Base-by-base conservation (phyloP, 1,140 invertebrate genomes). In the Hycleus phaleratus region DNA sequence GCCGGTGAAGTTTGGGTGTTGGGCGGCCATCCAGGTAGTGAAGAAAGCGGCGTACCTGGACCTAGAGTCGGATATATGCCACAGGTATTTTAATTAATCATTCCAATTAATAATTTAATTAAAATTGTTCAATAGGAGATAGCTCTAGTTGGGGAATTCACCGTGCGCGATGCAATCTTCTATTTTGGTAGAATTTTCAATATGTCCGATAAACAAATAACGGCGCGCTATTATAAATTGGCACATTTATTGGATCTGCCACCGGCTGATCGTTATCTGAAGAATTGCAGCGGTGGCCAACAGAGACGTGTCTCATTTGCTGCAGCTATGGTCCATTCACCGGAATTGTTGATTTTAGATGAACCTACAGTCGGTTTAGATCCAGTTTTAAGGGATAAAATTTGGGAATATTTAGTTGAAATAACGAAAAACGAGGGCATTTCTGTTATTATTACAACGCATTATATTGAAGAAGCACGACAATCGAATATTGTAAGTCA, bases 351-450 rank as follows among this genome's bases (percentile, higher is more conserved):
- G 0, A 92, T 97, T 49, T 75, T 97, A 49, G 94, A 97, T 71
- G 93, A 97, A 73, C 93, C 93, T 0, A 96, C 93, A 0, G 93
- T 95, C 8, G 93, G 93, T 5, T 78, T 96, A 32, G 93, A 97
- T 78, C 93, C 93, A 2, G 76, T 95, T 53, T 74, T 97, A 12
- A 81, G 93, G 73, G 87, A 93, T 71, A 86, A 91, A 60, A 96
- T 97, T 66, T 97, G 94, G 94, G 80, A 90, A 32, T 87, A 91
- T 70, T 76, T 97, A 18, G 77, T 88, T 0, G 83, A 87, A 52
- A 79, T 94, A 8, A 84, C 91, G 8, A 73, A 77, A 58, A 81
- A 81, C 57, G 77, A 82, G 25, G 81, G 82, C 11, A 85, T 84
- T 40, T 84, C 87, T 1, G 80, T 90, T 26, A 85, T 97, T 42